phyloP scores from a whole-genome alignment of 2,797 vertebrate species.

The Acestrorhynchus altus region DNA sequence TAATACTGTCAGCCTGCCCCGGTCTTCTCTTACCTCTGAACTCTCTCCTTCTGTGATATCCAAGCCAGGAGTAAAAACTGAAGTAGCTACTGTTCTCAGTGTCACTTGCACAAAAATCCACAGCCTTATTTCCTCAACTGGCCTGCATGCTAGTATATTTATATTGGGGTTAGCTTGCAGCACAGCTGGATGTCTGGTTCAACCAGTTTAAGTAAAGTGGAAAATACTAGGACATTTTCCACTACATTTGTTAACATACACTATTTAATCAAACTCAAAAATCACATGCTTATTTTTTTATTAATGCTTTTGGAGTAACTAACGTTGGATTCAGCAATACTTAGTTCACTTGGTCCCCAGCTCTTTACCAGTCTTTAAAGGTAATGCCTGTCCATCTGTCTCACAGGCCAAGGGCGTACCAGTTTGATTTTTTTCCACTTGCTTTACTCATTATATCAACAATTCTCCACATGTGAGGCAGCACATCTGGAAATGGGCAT shows the following conservation, averaged over 20 bases:
- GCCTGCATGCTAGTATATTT: not conserved
- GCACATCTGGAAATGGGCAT: constrained; percentile 72
- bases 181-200: not conserved
- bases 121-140: not conserved
- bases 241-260: not conserved
- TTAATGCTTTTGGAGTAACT: constrained; percentile 5
- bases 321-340: constrained; percentile 16
- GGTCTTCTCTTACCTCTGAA: too few species aligned
- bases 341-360: constrained; percentile 21
- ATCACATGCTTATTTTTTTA: too few species aligned
- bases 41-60: constrained; percentile 40
- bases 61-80: not conserved
- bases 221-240: too few species aligned
- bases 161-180: not conserved
- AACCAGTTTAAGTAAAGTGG: not conserved
- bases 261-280: too few species aligned
- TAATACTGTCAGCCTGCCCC: too few species aligned
- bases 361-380: constrained; percentile 36
- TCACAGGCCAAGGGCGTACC: constrained; percentile 34
- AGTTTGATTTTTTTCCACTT: constrained; percentile 70
- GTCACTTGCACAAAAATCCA: constrained; percentile 1
- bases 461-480: constrained; percentile 73
- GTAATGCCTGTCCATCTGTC: constrained; percentile 40
- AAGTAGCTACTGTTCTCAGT: constrained; percentile 22
- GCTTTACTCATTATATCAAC: constrained; percentile 79